A percentile compares a stretch with the other conserved stretches of the same genome.
Conservation (phyloP, 2,888 invertebrate genomes). For the Ormyrus rosae region DNA sequence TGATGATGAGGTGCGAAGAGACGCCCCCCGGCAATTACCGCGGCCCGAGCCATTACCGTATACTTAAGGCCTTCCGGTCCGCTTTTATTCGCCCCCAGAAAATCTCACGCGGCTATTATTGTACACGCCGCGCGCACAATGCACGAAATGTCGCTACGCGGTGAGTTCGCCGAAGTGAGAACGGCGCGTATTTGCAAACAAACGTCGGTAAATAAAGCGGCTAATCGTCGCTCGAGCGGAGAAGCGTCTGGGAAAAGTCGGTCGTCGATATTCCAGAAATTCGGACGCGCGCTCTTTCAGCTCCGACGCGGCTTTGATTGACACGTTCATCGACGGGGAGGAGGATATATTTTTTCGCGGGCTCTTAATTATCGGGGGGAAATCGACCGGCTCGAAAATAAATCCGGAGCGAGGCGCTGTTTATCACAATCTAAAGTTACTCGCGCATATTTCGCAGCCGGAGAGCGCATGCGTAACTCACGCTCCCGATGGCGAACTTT, state of each 20-base stretch:
- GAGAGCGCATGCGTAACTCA: too few relatives aligned
- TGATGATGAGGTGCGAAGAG: slow-evolving; percentile 76
- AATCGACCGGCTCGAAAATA: too few relatives aligned
- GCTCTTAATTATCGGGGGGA: too few relatives aligned
- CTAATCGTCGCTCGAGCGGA: too few relatives aligned
- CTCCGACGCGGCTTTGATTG: too few relatives aligned
- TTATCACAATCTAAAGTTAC: too few relatives aligned
- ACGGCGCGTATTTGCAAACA: slow-evolving; percentile 35
- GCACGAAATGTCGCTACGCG: not conserved
- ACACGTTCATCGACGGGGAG: too few relatives aligned
- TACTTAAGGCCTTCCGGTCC: slow-evolving; percentile 57
- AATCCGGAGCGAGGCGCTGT: too few relatives aligned
- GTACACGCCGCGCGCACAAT: slow-evolving; percentile 29
- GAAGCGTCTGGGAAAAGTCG: not conserved
- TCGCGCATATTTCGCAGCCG: too few relatives aligned
- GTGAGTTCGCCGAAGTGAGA: slow-evolving; percentile 27
- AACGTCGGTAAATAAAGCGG: slow-evolving; percentile 30
- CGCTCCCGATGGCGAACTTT: too few relatives aligned
- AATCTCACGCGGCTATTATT: slow-evolving; percentile 20
- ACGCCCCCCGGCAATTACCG: slow-evolving; percentile 73
- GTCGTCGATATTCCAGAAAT: slow-evolving; percentile 2
- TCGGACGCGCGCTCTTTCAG: too few relatives aligned
- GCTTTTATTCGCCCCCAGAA: not conserved
- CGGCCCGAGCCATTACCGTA: slow-evolving; percentile 64
- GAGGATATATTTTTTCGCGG: too few relatives aligned